Evolutionary conservation across 2,113 vertebrate genomes (phyloP), one percentile per base, ranked within the genome.

Genomic region (Triplophysa tibetana): DNA sequence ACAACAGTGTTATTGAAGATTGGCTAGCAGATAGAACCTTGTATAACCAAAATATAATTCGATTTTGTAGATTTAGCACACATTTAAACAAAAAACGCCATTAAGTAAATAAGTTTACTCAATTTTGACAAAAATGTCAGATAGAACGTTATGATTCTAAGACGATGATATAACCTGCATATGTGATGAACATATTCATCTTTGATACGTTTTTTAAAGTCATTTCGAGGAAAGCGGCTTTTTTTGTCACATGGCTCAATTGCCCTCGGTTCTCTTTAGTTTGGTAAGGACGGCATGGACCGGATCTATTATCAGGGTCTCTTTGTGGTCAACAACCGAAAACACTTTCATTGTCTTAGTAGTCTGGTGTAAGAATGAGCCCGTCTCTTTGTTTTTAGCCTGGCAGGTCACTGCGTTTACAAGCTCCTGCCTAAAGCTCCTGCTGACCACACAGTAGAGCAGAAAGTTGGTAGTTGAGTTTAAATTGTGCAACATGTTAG

Each of bases 401-500:
- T 81, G 82, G 73, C 91, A 91, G 0, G 81, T 75, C 33, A 90
- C 50, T 12, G 88, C 68, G 13, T 67, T 78, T 8, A 86, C 19
- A 70, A 93, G 83, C 81, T 94, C 93, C 19, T 43, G 85, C 0
- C 92, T 86, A 81, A 94, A 94, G 26, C 88, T 73, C 0, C 79
- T 86, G 83, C 93, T 93, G 54, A 90, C 92, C 83, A 92, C 50
- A 63, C 93, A 93, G 88, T 94, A 94, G 14, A 94, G 89, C 73
- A 94, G 81, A 84, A 93, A 93, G 86, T 94, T 94, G 79, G 92
- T 93, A 87, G 88, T 86, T 78, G 92, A 93, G 83, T 92, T 93
- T 21, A 93, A 88, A 88, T 92, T 93, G 82, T 94, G 93, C 78
- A 94, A 86, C 93, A 94, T 94, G 85, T 93, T 93, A 75, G 90